Percentiles rank a stretch among this genome's conserved stretches.
These are phyloP conservation scores for Lasioglossum oenotherae DNA, from an alignment of 2,888 invertebrate genomes.

Conservation along the genomic window DNA sequence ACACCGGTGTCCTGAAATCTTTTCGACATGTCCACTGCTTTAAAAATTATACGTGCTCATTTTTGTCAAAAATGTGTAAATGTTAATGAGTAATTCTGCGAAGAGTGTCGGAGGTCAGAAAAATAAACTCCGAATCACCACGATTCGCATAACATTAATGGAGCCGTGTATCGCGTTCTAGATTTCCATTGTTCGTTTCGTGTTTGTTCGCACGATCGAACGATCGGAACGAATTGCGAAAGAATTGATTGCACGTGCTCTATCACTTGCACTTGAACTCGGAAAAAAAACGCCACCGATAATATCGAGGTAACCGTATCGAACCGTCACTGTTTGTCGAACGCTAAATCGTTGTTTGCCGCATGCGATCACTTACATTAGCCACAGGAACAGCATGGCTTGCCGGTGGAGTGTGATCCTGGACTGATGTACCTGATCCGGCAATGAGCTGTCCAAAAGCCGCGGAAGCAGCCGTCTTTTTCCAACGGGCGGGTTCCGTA, in stretches of 20 bases:
- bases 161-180: background rate
- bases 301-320: background rate
- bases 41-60: too few relatives aligned
- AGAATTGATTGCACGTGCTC: background rate
- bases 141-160: background rate
- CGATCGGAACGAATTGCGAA: too few relatives aligned
- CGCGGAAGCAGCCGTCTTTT: slow-evolving; percentile 3
- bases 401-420: slow-evolving; percentile 20
- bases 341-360: background rate
- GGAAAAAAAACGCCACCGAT: background rate
- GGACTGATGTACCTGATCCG: slow-evolving; percentile 29
- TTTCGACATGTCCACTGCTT: too few relatives aligned
- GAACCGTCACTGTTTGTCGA: background rate
- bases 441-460: slow-evolving; percentile 33
- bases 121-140: background rate
- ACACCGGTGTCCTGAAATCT: too few relatives aligned
- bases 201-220: background rate
- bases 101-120: background rate
- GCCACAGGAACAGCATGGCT: slow-evolving; percentile 44
- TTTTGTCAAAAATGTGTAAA: too few relatives aligned
- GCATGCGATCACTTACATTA: slow-evolving; percentile 39
- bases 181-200: background rate
- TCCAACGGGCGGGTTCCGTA: background rate
- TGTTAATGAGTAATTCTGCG: too few relatives aligned
- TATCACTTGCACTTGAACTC: background rate